Conservation (phyloP, 2,113 vertebrate genomes). For the Boleophthalmus pectinirostris region DNA sequence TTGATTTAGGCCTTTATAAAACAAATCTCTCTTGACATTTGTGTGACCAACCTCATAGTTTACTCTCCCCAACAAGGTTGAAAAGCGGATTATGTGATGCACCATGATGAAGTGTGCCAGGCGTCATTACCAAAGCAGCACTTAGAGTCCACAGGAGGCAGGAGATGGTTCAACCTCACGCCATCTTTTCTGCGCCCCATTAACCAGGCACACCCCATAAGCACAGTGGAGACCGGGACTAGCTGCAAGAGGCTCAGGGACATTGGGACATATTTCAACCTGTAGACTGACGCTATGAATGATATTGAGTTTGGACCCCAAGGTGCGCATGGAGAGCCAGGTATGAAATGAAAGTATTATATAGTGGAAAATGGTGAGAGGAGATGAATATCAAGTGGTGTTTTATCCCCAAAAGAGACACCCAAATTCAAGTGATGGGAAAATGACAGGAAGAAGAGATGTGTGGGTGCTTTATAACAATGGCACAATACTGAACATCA, state of each 20-base stretch:
- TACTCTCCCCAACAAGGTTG: slow-evolving; percentile 13
- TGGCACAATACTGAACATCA: slow-evolving; percentile 33
- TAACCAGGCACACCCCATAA: slow-evolving; percentile 53
- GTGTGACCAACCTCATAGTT: not conserved
- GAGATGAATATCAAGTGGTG: slow-evolving; percentile 50
- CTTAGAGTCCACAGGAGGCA: slow-evolving; percentile 69
- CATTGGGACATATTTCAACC: slow-evolving; percentile 47
- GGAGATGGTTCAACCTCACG: slow-evolving; percentile 59
- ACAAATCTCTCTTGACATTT: not conserved
- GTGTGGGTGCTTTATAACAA: slow-evolving; percentile 25
- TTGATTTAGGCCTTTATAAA: not conserved
- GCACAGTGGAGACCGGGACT: slow-evolving; percentile 26
- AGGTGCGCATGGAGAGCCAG: slow-evolving; percentile 43
- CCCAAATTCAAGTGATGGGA: slow-evolving; percentile 28
- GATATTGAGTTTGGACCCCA: slow-evolving; percentile 35
- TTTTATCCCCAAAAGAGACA: not conserved
- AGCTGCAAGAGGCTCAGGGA: slow-evolving; percentile 30
- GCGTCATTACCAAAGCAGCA: slow-evolving; percentile 64
- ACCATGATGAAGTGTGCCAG: slow-evolving; percentile 50
- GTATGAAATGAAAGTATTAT: slow-evolving; percentile 50
- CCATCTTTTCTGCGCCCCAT: slow-evolving; percentile 65
- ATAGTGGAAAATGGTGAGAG: slow-evolving; percentile 13
- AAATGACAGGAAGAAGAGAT: slow-evolving; percentile 24
- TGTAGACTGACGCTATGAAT: slow-evolving; percentile 48
- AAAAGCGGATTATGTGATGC: slow-evolving; percentile 45